Conservation (phyloP, 2,797 vertebrate species). For the Lepilemur septentrionalis region DNA sequence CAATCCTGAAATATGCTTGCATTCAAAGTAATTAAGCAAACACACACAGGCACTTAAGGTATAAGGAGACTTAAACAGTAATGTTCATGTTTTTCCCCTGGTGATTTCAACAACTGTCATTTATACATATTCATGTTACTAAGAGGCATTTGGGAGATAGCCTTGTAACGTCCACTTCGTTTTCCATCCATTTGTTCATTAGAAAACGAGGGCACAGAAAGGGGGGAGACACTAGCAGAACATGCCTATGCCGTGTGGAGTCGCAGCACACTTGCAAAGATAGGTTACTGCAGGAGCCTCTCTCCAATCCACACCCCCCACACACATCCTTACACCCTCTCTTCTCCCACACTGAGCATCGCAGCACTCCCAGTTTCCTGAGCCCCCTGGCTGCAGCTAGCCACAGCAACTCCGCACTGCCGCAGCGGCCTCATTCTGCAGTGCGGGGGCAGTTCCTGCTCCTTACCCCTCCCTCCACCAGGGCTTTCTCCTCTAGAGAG, state of each 20-base stretch:
- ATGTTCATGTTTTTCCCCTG: background rate
- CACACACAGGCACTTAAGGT: background rate
- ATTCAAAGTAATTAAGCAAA: conserved; percentile 53
- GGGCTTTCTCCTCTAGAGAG: background rate
- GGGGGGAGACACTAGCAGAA: background rate
- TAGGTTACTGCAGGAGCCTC: background rate
- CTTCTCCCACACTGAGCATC: background rate
- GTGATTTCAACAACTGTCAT: background rate
- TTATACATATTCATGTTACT: background rate
- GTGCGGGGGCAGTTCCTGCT: accelerated
- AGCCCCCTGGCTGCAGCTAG: background rate
- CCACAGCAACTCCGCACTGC: background rate
- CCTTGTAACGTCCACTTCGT: background rate
- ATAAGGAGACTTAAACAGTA: conserved; percentile 30
- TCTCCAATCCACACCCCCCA: accelerated
- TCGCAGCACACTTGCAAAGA: background rate
- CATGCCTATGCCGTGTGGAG: background rate
- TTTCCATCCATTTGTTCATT: background rate
- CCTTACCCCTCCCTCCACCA: accelerated
- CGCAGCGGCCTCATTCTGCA: background rate
- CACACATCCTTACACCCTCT: accelerated
- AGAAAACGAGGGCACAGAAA: background rate
- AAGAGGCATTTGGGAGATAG: background rate
- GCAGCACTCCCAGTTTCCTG: background rate
- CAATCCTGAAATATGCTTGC: conserved; percentile 7